A percentile compares a stretch with the other conserved stretches of the same genome.
phyloP scores from a whole-genome alignment of 2,888 invertebrate species.

The Micropterix aruncella region DNA sequence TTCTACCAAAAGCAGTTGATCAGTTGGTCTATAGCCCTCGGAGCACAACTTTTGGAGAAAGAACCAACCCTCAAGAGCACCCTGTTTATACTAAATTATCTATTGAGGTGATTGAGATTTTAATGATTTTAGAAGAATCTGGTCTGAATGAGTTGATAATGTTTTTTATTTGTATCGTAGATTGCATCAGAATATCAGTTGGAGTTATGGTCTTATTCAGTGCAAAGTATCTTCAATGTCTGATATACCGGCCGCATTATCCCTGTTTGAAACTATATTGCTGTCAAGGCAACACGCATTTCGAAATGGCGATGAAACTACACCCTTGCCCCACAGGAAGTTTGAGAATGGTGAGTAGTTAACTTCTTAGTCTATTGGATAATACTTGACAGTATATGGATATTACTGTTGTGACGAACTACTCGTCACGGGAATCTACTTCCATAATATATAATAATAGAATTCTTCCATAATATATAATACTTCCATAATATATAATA shows the following conservation, averaged over 20 bases:
- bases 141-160: not conserved
- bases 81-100: slow-evolving; percentile 10
- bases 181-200: slow-evolving; percentile 9
- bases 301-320: no score
- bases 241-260: slow-evolving; percentile 10
- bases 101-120: slow-evolving; percentile 8
- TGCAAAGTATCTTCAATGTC: slow-evolving; percentile 5
- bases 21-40: slow-evolving; percentile 9
- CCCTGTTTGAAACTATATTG: slow-evolving; percentile 8
- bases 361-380: no score
- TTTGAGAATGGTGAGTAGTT: no score
- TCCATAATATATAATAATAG: no score
- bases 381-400: no score
- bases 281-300: slow-evolving; percentile 3
- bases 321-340: no score
- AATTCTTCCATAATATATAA: no score
- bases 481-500: no score
- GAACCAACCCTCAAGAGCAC: slow-evolving; percentile 8
- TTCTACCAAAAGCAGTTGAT: slow-evolving; percentile 8
- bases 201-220: slow-evolving; percentile 9
- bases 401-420: no score
- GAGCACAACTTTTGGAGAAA: slow-evolving; percentile 5
- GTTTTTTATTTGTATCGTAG: slow-evolving; percentile 5
- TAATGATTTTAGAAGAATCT: not conserved
- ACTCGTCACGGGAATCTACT: no score